Base-by-base conservation (phyloP, 2,888 invertebrate genomes). In the Scaptomyza polygonia region DNA sequence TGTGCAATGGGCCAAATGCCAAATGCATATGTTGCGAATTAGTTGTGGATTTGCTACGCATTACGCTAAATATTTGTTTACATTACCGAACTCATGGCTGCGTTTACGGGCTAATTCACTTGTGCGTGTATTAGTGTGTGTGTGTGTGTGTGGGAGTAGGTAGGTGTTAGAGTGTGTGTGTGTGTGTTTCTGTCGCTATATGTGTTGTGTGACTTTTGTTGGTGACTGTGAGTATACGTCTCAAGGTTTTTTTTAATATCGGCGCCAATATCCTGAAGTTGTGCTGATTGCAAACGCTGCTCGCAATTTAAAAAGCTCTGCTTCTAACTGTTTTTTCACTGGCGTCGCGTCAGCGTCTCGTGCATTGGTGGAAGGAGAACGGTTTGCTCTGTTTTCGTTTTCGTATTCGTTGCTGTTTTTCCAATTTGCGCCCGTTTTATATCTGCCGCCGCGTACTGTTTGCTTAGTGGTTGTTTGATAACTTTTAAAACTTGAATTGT, bases 21-120 rank as follows among this genome's bases (percentile, higher is more conserved):
- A 27, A 40, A 18, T 11, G 14, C 18, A 39, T n/a, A 44, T 25
- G n/a, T 16, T 14, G 9, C 12, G 16, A 34, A 54, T 54, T 54
- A 54, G 47, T 47, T 42, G 39, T 47, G 42, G 9, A 47, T 47
- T 30, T 12, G 5, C 8, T 27, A 34, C 16, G 12, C 14, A 27
- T 63, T 43, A 47, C 11, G n/a, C 30, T 58, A 14, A 8, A 25
- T 25, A 59, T 67, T 84, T 86, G 82, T 78, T 77, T 83, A 86
- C 64, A 65, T 81, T 82, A 82, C 82, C 82, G 82, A 82, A 69
- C 82, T 82, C 82, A 82, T 82, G 67, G 62, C 61, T 71, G 40
- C 44, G 49, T 27, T 59, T 67, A 54, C 18, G 36, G 49, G 49
- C 34, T 67, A 51, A 49, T 74, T 32, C 55, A 25, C 53, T 76